A percentile compares a stretch with the other conserved stretches of the same genome.
phyloP scores from a whole-genome alignment of 35 echinoderm and acorn worm species.

The Acanthaster planci region DNA sequence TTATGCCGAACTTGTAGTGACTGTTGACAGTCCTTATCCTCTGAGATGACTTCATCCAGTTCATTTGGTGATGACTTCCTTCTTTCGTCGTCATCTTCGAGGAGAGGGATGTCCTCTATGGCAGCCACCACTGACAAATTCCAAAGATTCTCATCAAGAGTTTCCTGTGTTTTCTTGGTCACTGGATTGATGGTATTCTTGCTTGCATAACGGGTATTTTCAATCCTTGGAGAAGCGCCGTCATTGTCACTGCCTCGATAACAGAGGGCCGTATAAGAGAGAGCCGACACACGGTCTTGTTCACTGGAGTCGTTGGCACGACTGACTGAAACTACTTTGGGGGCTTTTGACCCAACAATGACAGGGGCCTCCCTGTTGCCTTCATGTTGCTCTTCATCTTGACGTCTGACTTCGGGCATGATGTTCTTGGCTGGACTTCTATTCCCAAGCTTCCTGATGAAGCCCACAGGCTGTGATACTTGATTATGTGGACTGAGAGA shows the following conservation, averaged over 20 bases:
- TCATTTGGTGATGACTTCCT: not conserved
- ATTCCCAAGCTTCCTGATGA: too few relatives aligned
- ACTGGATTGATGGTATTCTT: not conserved
- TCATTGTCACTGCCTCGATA: not conserved
- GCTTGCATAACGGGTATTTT: not conserved
- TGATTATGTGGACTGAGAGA: not conserved
- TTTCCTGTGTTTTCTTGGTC: too few relatives aligned
- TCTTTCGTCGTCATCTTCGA: not conserved
- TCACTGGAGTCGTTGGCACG: not conserved
- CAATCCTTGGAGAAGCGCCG: not conserved
- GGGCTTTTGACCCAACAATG: not conserved
- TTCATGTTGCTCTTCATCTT: too few relatives aligned
- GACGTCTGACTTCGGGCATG: too few relatives aligned
- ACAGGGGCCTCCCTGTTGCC: too few relatives aligned
- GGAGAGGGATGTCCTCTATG: not conserved
- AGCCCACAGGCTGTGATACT: too few relatives aligned
- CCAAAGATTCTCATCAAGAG: not conserved
- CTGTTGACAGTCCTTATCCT: not conserved
- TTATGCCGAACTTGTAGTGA: not conserved
- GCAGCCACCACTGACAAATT: not conserved
- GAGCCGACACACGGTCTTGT: not conserved
- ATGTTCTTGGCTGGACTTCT: too few relatives aligned
- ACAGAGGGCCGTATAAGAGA: not conserved
- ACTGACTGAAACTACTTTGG: not conserved
- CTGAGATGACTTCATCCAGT: not conserved